Evolutionary conservation across 1,140 invertebrate genomes (phyloP), one percentile per base, ranked within the genome.

Genomic region (Brachionus manjavacas): DNA sequence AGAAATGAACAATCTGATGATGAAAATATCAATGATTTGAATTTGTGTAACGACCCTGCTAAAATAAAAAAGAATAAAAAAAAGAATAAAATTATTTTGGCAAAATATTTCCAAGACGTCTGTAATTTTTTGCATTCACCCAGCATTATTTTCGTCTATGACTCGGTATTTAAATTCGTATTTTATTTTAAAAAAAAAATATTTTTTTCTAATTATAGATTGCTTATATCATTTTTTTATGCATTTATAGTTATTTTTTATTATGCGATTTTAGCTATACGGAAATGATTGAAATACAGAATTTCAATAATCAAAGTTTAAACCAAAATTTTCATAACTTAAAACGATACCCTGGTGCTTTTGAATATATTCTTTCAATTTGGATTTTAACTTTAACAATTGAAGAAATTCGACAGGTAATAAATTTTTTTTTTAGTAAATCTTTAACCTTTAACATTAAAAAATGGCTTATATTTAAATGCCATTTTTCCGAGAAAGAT

Each of bases 381-480:
- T 86, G 83, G 85, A 72, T 84, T 35, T 39, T 66, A 23, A 52
- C 85, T 20, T 66, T 86, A n/a, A 39, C 84, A 12, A 8, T 85
- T 64, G 85, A 86, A 83, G 85, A 86, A 79, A 31, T 86, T 28
- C 55, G 80, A 74, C 85, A 86, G 23, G 85, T 85, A 72, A 28
- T n/a, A n/a, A n/a, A n/a, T n/a, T n/a, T n/a, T n/a, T n/a, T n/a
- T n/a, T n/a, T n/a, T n/a, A n/a, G n/a, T n/a, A 9, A 14, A 41
- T 20, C 12, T 25, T 31, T n/a, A n/a, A n/a, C 28, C 28, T 31
- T 31, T 31, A 31, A 31, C 3, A 31, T 31, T 31, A 31, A 31
- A 31, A 31, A 31, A 3, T 31, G 28, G 28, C 28, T 31, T 31
- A 4, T 4, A 31, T 31, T 3, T 31, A 31, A 3, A 31, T 31